Evolutionary conservation across 1,140 invertebrate genomes (phyloP).

Genomic region (Heliconius himera): DNA sequence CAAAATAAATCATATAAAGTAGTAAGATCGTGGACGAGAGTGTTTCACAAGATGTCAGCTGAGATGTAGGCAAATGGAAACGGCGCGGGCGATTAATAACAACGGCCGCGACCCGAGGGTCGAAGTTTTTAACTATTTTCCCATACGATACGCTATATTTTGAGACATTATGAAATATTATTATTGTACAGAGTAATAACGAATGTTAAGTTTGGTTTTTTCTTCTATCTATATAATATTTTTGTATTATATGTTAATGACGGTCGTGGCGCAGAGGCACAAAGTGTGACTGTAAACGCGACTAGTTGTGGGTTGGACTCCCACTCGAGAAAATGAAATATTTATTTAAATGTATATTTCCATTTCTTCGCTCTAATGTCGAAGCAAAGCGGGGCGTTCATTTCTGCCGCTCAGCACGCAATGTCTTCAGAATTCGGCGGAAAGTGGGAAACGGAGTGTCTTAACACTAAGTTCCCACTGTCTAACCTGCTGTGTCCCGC

Average conservation of each 20-base stretch:
- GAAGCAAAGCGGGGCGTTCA: no score
- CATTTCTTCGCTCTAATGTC: no score
- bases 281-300: no score
- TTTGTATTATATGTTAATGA: background rate
- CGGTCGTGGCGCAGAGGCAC: no score
- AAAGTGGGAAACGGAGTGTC: no score
- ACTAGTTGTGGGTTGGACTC: no score
- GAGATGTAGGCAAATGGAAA: conserved; percentile 12
- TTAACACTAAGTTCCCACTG: no score
- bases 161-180: conserved; percentile 10
- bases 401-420: no score
- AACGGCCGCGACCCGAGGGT: conserved; percentile 34
- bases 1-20: background rate
- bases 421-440: no score
- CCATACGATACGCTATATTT: conserved; percentile 14
- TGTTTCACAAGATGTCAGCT: conserved; percentile 16
- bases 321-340: no score
- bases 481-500: no score
- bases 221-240: background rate
- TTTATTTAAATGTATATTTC: no score
- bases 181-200: background rate
- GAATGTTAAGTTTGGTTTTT: background rate
- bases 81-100: conserved; percentile 26
- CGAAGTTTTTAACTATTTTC: conserved; percentile 30
- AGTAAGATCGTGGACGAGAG: background rate